phyloP scores from a whole-genome alignment of 2,888 invertebrate species.

The Acanthococcus lagerstroemiae region DNA sequence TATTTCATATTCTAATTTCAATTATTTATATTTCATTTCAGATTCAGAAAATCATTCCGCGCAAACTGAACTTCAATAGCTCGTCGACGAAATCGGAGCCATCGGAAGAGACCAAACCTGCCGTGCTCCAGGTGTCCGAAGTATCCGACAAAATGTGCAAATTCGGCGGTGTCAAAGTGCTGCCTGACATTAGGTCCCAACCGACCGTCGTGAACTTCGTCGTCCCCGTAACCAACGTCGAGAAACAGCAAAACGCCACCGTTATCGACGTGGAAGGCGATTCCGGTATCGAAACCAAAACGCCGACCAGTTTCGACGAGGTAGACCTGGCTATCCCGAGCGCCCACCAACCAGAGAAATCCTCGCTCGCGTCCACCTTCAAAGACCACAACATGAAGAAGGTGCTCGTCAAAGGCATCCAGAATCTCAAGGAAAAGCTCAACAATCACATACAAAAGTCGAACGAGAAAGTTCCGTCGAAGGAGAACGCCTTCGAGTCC shows the following conservation, averaged over 20 bases:
- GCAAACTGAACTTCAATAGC: constrained; percentile 12
- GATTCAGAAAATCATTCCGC: constrained; percentile 18
- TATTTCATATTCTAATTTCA: no score
- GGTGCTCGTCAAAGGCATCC: constrained; percentile 38
- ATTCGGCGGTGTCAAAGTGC: constrained; percentile 39
- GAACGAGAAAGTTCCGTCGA: background rate
- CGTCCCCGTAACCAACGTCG: background rate
- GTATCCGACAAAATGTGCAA: constrained; percentile 34
- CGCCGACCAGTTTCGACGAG: constrained; percentile 34
- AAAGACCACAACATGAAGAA: constrained; percentile 38
- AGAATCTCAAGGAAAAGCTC: constrained; percentile 46
- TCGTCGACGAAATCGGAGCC: background rate
- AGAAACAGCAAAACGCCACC: constrained; percentile 14
- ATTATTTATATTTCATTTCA: background rate
- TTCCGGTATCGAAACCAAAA: constrained; percentile 20
- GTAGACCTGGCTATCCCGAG: constrained; percentile 31
- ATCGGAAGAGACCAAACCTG: constrained; percentile 27
- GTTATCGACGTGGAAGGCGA: constrained; percentile 7
- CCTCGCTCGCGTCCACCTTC: constrained; percentile 33
- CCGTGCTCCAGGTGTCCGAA: constrained; percentile 35
- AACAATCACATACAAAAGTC: constrained; percentile 34
- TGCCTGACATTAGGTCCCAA: constrained; percentile 36
- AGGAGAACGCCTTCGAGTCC: constrained; percentile 19
- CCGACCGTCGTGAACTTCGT: background rate
- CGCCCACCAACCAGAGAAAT: constrained; percentile 5